These are phyloP conservation scores for Macaca fascicularis DNA, from an alignment of 2,113 vertebrate genomes.

Conservation along the genomic window DNA sequence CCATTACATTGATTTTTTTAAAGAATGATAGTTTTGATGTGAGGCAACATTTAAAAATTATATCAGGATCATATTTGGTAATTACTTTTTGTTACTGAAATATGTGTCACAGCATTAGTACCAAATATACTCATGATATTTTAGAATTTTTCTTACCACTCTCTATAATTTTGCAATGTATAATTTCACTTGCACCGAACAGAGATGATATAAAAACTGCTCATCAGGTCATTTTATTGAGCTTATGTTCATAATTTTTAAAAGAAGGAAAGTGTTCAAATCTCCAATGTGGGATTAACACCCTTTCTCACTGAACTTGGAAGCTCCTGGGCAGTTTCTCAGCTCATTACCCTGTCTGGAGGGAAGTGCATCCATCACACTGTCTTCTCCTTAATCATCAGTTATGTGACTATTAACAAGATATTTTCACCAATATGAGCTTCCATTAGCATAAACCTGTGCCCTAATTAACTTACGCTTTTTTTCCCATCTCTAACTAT, in stretches of 20 bases:
- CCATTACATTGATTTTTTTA: background rate
- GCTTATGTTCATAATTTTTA: background rate
- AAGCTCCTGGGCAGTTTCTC: background rate
- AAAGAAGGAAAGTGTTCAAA: background rate
- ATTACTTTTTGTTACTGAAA: background rate
- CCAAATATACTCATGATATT: background rate
- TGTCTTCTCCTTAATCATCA: constrained; percentile 23
- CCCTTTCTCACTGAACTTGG: background rate
- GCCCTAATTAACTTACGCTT: constrained; percentile 16
- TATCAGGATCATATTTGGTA: background rate
- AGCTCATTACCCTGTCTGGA: background rate
- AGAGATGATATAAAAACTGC: background rate
- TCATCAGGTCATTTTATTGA: background rate
- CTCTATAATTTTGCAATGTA: background rate
- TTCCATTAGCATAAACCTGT: constrained; percentile 53
- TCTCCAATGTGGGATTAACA: rapidly evolving
- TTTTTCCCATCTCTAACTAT: constrained; percentile 41
- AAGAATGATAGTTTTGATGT: background rate
- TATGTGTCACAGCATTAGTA: background rate
- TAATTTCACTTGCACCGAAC: background rate
- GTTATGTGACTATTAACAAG: constrained; percentile 57
- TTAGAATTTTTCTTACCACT: background rate
- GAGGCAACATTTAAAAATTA: background rate
- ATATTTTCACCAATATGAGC: constrained; percentile 42
- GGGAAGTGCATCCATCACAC: constrained; percentile 9